These are phyloP conservation scores for Amphipoea lucens DNA, from an alignment of 2,888 invertebrate species.

Conservation along the genomic window DNA sequence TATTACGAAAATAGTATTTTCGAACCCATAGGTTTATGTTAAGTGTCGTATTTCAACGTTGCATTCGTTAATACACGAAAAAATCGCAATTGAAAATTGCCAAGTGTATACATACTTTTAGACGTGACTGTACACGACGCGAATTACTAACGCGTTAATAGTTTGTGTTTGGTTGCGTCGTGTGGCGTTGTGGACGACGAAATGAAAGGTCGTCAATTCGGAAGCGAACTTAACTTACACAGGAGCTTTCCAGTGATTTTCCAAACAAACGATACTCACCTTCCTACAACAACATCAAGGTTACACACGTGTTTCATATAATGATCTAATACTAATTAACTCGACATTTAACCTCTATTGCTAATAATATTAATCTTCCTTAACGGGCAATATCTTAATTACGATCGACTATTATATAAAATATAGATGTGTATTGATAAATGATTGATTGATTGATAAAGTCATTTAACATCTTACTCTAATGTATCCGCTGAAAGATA, in stretches of 20 bases:
- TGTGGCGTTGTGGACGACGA: not conserved
- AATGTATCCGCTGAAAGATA: constrained; percentile 23
- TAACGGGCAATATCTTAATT: constrained; percentile 60
- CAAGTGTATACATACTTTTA: too few species aligned
- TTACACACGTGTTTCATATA: constrained; percentile 34
- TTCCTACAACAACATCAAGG: constrained; percentile 24
- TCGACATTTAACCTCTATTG: constrained; percentile 55
- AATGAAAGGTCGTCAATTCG: not conserved
- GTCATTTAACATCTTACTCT: constrained; percentile 24
- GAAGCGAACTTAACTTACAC: not conserved
- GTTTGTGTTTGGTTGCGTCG: not conserved
- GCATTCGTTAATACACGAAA: too few species aligned
- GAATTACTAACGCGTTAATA: not conserved
- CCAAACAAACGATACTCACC: not conserved
- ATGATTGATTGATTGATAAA: constrained; percentile 54
- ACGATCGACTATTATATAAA: constrained; percentile 48
- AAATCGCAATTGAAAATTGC: too few species aligned
- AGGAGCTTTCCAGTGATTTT: not conserved
- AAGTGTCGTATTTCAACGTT: too few species aligned
- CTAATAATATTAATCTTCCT: constrained; percentile 56
- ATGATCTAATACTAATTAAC: constrained; percentile 60
- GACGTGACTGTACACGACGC: too few species aligned
- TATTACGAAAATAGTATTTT: too few species aligned
- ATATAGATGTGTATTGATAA: constrained; percentile 50
- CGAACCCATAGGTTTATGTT: too few species aligned